A percentile compares a stretch with the other conserved stretches of the same genome.
These are phyloP conservation scores for Crotophaga sulcirostris DNA, from an alignment of 2,113 vertebrate species.

Conservation along the genomic window DNA sequence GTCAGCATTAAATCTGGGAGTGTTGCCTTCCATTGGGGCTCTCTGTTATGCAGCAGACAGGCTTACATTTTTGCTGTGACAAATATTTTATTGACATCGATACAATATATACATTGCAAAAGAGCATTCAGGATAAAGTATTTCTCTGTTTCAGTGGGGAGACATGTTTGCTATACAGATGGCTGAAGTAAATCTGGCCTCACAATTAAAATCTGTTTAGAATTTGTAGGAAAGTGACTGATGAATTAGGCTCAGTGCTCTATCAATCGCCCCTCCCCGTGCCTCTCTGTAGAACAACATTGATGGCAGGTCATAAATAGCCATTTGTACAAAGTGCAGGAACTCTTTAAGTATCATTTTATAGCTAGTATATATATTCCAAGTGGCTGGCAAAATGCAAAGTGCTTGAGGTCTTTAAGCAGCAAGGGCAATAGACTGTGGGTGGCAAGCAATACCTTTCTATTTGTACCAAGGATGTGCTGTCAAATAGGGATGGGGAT, in stretches of 20 bases:
- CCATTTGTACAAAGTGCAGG: constrained; percentile 67
- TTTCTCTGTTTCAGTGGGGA: constrained; percentile 43
- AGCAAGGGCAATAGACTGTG: not conserved
- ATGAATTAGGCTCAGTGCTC: constrained; percentile 46
- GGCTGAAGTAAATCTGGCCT: constrained; percentile 69
- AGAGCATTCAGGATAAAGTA: constrained; percentile 63
- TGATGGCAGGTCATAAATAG: constrained; percentile 70
- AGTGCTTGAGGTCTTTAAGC: constrained; percentile 39
- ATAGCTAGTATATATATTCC: constrained; percentile 56
- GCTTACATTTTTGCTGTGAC: constrained; percentile 56
- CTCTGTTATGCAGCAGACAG: constrained; percentile 55
- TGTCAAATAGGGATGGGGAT: not conserved
- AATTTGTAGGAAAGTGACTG: constrained; percentile 63
- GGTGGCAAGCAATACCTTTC: not conserved
- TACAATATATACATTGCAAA: constrained; percentile 59
- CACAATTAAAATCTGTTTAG: constrained; percentile 75
- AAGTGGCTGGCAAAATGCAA: constrained; percentile 55
- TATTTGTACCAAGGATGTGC: not conserved
- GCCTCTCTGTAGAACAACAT: constrained; percentile 41
- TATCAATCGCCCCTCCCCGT: constrained; percentile 41
- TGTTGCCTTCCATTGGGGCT: constrained; percentile 45
- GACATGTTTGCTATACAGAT: constrained; percentile 56
- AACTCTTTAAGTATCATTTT: constrained; percentile 69
- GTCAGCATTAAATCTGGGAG: constrained; percentile 63
- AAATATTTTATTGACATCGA: constrained; percentile 69